Conservation (phyloP, 2,797 vertebrate genomes). For the Cyprinella venusta region DNA sequence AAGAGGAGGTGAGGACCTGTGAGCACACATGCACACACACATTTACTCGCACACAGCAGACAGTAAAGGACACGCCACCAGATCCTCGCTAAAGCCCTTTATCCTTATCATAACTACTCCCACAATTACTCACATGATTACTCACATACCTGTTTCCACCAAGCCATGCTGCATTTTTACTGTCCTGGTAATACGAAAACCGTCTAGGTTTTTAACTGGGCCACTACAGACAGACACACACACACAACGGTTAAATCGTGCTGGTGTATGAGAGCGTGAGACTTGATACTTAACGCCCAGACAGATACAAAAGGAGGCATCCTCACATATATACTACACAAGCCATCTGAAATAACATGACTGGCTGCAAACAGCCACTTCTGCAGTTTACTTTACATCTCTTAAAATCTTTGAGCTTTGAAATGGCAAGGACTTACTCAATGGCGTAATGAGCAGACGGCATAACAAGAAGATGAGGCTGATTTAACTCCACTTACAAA, state of each 20-base stretch:
- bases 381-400: constrained; percentile 67
- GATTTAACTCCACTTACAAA: constrained; percentile 77
- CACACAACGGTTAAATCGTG: constrained; percentile 48
- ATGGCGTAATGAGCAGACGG: constrained; percentile 61
- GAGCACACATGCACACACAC: constrained; percentile 46
- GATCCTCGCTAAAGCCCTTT: constrained; percentile 70
- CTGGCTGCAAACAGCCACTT: constrained; percentile 65
- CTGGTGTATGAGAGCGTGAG: constrained; percentile 22
- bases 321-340: not conserved
- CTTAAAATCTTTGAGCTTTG: constrained; percentile 65
- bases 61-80: constrained; percentile 60
- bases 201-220: constrained; percentile 71
- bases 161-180: constrained; percentile 61
- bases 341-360: constrained; percentile 66
- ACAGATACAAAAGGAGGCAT: constrained; percentile 22
- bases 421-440: constrained; percentile 55
- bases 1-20: constrained; percentile 82
- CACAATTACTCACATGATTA: constrained; percentile 83
- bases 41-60: constrained; percentile 48
- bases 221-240: constrained; percentile 68
- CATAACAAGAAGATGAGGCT: constrained; percentile 72
- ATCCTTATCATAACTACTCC: constrained; percentile 81
- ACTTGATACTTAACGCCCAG: constrained; percentile 49
- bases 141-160: constrained; percentile 73
- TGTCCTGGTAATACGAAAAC: constrained; percentile 69